Evolutionary conservation across 2,113 vertebrate species (phyloP).

Genomic region (Vulpes vulpes): DNA sequence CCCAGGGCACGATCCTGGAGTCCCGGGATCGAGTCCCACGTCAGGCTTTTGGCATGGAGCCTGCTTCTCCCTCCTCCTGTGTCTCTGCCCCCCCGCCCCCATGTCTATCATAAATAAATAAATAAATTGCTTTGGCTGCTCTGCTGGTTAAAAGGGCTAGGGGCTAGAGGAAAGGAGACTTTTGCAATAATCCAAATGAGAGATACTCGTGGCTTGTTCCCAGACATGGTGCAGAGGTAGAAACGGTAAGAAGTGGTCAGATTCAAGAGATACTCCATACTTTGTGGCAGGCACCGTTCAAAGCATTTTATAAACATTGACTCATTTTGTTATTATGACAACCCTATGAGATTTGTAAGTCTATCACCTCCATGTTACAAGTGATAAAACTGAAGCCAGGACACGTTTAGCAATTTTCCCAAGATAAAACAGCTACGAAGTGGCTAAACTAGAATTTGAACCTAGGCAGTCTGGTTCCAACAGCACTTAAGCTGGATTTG

Average conservation of each 20-base stretch:
- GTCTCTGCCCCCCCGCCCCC: too few relatives aligned
- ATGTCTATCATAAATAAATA: too few relatives aligned
- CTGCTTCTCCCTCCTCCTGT: too few relatives aligned
- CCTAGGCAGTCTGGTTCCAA: background rate
- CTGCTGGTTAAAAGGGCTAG: background rate
- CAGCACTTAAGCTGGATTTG: background rate
- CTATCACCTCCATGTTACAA: background rate
- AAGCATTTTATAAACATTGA: background rate
- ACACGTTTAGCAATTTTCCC: background rate
- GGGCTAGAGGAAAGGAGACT: background rate
- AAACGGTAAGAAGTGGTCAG: background rate
- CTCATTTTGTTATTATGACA: conserved; percentile 14
- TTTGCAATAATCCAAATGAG: background rate
- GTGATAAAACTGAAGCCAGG: background rate
- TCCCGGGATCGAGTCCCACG: too few relatives aligned
- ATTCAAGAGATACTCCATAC: background rate
- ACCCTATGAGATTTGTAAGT: background rate
- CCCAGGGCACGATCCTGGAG: too few relatives aligned
- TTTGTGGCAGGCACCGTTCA: background rate
- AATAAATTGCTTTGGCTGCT: background rate
- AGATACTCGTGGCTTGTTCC: background rate
- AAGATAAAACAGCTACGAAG: background rate
- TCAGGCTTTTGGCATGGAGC: too few relatives aligned
- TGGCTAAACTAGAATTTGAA: background rate
- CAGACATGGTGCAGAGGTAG: background rate